Percentiles rank a stretch among this genome's conserved stretches.
These are phyloP conservation scores for Calcarius lapponicus DNA, from an alignment of 2,797 vertebrate genomes.

Conservation along the genomic window DNA sequence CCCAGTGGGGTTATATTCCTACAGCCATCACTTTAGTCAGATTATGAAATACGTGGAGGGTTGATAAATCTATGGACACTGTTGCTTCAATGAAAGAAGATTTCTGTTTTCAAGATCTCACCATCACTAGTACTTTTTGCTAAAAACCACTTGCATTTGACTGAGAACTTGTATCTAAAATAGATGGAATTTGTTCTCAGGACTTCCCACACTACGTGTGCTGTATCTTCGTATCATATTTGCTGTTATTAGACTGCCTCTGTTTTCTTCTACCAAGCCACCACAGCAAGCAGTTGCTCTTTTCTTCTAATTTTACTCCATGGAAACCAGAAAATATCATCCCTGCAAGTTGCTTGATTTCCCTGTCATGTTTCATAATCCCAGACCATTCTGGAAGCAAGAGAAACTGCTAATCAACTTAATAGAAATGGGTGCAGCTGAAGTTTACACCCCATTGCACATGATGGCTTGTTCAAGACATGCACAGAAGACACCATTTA, in stretches of 20 bases:
- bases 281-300: slow-evolving; percentile 37
- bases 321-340: slow-evolving; percentile 19
- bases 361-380: neutral
- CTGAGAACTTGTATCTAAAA: neutral
- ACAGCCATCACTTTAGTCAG: neutral
- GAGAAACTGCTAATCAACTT: neutral
- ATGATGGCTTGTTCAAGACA: neutral
- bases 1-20: neutral
- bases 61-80: neutral
- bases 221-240: neutral
- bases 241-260: neutral
- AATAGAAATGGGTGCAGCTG: neutral
- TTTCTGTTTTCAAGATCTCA: neutral
- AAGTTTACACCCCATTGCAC: neutral
- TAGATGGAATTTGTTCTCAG: neutral
- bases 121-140: neutral
- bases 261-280: neutral
- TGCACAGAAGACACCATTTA: neutral
- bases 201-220: slow-evolving; percentile 12
- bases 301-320: slow-evolving; percentile 50
- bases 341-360: neutral
- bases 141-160: neutral
- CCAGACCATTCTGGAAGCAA: neutral
- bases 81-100: neutral
- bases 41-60: neutral